Base-by-base conservation (phyloP, 2,113 vertebrate species). In the Stigmatopora argus region DNA sequence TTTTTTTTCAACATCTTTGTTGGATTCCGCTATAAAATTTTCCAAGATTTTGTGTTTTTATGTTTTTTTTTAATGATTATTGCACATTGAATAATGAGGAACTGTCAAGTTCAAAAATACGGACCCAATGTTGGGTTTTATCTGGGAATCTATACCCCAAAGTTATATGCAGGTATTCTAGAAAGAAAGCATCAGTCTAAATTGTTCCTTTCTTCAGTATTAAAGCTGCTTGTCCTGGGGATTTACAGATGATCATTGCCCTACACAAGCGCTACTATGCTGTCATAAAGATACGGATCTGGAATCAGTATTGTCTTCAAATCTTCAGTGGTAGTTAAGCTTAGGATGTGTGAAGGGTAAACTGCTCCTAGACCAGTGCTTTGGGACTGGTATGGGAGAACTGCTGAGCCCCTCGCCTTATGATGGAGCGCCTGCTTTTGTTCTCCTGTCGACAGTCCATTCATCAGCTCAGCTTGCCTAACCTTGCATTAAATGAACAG, bases 401-500 rank as follows among this genome's bases (percentile, higher is more conserved):
- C 72, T 64, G 71, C 74, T 62, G 81, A 62, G 63, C 70, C 78
- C 80, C 78, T 76, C 79, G 49, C 72, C 78, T 86, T 73, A 34
- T 92, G 92, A 93, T 93, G 81, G 89, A 93, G 83, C 89, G 79
- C 75, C 69, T 84, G 92, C 89, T 89, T 92, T 93, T 92, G 91
- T 92, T 89, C 91, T 83, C 74, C 71, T 51, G 62, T 83, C 92
- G 92, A 91, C 90, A 92, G 79, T 92, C 89, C 90, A 94, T 96
- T 89, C 90, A 89, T 94, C 92, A 91, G 91, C 91, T 85, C 87
- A 90, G 89, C 74, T 90, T 93, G 87, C 91, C 91, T 93, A 94
- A 93, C 91, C 90, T 94, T 92, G 90, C 91, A 93, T 90, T 92
- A 94, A 94, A 94, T 94, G 92, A 93, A 93, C 88, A 92, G 86